Conservation (phyloP, 1,140 invertebrate species). For the Meteorus sp. region DNA sequence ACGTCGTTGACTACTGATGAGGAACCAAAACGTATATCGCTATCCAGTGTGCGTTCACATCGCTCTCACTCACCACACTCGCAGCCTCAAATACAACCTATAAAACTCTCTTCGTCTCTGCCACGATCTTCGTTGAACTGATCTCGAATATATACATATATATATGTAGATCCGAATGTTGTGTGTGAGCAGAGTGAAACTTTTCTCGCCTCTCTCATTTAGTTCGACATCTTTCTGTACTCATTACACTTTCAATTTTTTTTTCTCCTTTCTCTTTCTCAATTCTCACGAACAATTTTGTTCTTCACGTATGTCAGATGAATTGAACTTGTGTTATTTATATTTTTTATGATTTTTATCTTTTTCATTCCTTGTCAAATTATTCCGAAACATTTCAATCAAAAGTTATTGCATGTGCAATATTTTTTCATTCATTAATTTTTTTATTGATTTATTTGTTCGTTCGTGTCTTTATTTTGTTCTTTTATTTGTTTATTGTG, state of each 20-base stretch:
- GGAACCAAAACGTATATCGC: slow-evolving; percentile 43
- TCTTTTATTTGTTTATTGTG: too few relatives aligned
- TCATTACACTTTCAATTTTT: slow-evolving; percentile 26
- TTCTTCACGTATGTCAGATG: too few relatives aligned
- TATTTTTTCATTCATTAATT: too few relatives aligned
- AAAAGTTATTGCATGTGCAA: too few relatives aligned
- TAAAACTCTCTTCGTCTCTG: slow-evolving; percentile 1
- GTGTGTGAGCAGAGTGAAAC: slow-evolving; percentile 22
- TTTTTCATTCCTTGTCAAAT: too few relatives aligned
- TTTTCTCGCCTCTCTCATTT: slow-evolving; percentile 12
- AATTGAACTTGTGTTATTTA: too few relatives aligned
- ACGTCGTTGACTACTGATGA: slow-evolving; percentile 47
- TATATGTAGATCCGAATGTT: neutral
- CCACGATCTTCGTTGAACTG: slow-evolving; percentile 3
- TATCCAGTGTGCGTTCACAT: slow-evolving; percentile 33
- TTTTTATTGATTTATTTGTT: too few relatives aligned
- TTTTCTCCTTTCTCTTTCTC: slow-evolving; percentile 17
- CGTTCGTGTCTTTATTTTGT: too few relatives aligned
- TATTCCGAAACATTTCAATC: too few relatives aligned
- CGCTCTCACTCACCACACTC: slow-evolving; percentile 9
- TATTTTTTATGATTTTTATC: too few relatives aligned
- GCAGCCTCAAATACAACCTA: neutral
- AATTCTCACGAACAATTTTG: neutral
- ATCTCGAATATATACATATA: too few relatives aligned
- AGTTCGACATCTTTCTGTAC: slow-evolving; percentile 5